These are phyloP conservation scores for Deroplatys truncata DNA, from an alignment of 2,888 invertebrate species.

Conservation along the genomic window DNA sequence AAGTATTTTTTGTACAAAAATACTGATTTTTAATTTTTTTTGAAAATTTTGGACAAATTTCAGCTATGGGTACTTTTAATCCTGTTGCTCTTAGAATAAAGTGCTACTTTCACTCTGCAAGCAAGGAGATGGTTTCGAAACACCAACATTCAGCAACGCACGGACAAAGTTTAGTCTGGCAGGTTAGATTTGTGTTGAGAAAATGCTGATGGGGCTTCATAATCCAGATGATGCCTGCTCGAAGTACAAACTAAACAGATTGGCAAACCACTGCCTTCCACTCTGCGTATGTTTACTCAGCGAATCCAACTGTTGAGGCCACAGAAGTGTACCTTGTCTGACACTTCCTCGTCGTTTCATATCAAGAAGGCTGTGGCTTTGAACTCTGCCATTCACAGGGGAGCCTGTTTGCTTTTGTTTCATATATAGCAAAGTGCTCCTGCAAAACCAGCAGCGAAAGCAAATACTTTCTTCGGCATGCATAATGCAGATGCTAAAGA, in stretches of 20 bases:
- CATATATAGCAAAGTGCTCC: background rate
- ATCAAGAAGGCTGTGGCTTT: background rate
- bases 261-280: background rate
- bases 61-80: too few species aligned
- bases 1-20: too few species aligned
- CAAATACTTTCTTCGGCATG: background rate
- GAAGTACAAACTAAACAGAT: background rate
- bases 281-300: background rate
- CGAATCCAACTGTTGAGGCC: background rate
- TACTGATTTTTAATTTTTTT: too few species aligned
- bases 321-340: background rate
- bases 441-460: background rate
- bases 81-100: background rate
- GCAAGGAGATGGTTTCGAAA: background rate
- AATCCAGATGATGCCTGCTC: background rate
- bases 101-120: background rate
- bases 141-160: background rate
- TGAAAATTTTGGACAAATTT: too few species aligned
- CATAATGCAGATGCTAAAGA: background rate
- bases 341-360: background rate
- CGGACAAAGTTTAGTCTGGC: background rate
- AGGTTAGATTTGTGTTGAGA: background rate
- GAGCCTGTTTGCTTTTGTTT: background rate
- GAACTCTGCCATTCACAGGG: background rate
- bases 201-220: background rate